Evolutionary conservation across 2,888 invertebrate species (phyloP).

Genomic region (Parochlus steinenii): DNA sequence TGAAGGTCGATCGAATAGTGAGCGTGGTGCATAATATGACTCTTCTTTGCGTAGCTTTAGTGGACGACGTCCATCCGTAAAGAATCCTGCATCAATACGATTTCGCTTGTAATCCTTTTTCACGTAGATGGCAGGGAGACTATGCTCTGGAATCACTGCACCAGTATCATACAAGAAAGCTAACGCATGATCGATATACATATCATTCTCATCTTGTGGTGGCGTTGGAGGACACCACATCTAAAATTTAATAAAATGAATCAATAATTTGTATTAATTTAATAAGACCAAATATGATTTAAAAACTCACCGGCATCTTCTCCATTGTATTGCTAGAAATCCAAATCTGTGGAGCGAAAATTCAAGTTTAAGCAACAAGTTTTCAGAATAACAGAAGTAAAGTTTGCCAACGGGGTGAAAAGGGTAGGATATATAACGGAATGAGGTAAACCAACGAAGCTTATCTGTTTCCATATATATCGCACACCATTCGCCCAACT

Average conservation of each 20-base stretch:
- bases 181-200: conserved; percentile 75
- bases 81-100: conserved; percentile 43
- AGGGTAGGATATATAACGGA: conserved; percentile 10
- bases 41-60: conserved; percentile 53
- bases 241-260: conserved; percentile 33
- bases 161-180: conserved; percentile 68
- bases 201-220: conserved; percentile 80
- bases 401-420: conserved; percentile 5
- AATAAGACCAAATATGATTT: background rate
- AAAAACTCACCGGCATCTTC: conserved; percentile 63
- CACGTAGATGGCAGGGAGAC: conserved; percentile 62
- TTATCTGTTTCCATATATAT: too few relatives aligned
- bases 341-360: conserved; percentile 48
- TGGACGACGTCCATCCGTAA: conserved; percentile 39
- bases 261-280: conserved; percentile 8
- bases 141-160: conserved; percentile 54
- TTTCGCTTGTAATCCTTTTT: conserved; percentile 61
- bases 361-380: background rate
- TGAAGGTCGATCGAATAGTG: conserved; percentile 64
- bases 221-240: conserved; percentile 97
- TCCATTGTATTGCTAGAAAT: conserved; percentile 51
- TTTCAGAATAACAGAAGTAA: conserved; percentile 2
- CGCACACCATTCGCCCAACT: too few relatives aligned
- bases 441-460: conserved; percentile 19
- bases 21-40: conserved; percentile 57